These are phyloP conservation scores for Myanophis thanlyinensis DNA, from an alignment of 2,113 vertebrate species.

Conservation along the genomic window DNA sequence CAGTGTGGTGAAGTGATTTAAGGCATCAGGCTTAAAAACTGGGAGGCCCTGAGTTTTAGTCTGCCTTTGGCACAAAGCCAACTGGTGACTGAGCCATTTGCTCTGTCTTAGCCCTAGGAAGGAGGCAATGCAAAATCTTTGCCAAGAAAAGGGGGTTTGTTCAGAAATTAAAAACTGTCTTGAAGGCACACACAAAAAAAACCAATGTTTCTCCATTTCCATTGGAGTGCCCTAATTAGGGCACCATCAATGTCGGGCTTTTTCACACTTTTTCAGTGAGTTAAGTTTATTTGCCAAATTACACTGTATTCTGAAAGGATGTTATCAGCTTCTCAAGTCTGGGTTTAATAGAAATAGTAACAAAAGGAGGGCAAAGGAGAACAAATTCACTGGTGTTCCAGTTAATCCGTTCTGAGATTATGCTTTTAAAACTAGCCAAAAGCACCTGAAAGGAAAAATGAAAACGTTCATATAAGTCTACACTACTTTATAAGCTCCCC, in stretches of 20 bases:
- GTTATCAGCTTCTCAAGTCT: background rate
- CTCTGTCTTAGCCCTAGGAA: background rate
- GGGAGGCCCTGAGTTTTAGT: background rate
- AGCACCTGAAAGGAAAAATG: background rate
- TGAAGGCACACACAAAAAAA: background rate
- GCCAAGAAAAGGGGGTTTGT: background rate
- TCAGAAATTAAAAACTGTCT: background rate
- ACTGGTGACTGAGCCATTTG: background rate
- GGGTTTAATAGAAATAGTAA: background rate
- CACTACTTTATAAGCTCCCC: background rate
- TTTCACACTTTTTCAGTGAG: background rate
- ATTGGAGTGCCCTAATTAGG: background rate
- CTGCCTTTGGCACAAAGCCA: background rate
- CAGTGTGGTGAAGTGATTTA: background rate
- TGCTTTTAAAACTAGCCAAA: background rate
- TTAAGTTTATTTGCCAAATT: slow-evolving; percentile 19
- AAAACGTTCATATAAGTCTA: background rate
- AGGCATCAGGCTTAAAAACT: background rate
- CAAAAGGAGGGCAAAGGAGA: slow-evolving; percentile 1
- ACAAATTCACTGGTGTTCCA: background rate
- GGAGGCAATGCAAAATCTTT: background rate
- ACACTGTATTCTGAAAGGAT: background rate
- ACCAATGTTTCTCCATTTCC: background rate
- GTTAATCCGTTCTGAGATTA: background rate
- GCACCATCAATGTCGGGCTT: background rate